Evolutionary conservation across 1,140 invertebrate species (phyloP).

Genomic region (Heliconius eleuchia): DNA sequence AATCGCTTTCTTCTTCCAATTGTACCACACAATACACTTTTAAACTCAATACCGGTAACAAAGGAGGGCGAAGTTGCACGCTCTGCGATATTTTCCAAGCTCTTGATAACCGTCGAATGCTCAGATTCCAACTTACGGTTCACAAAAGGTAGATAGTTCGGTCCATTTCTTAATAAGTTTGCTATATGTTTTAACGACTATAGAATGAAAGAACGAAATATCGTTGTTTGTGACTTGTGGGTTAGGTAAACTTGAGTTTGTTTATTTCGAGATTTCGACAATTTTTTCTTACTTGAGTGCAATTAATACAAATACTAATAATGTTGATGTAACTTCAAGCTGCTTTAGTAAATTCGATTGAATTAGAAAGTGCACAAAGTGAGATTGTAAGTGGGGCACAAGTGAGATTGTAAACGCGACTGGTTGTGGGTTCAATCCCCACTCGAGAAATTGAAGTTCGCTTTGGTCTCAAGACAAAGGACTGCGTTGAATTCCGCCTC

Average conservation of each 20-base stretch:
- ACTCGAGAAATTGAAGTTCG: too few species aligned
- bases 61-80: conserved; percentile 46
- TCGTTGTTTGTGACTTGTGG: not conserved
- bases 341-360: too few species aligned
- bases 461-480: too few species aligned
- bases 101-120: conserved; percentile 46
- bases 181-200: not conserved
- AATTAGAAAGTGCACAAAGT: too few species aligned
- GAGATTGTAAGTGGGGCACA: too few species aligned
- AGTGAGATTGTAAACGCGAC: too few species aligned
- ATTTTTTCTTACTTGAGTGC: too few species aligned
- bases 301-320: too few species aligned
- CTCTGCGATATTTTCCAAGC: conserved; percentile 48
- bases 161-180: conserved; percentile 24
- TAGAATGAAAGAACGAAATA: not conserved
- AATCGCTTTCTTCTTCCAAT: conserved; percentile 31
- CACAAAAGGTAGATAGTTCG: conserved; percentile 22
- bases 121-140: conserved; percentile 42
- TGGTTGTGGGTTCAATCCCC: too few species aligned
- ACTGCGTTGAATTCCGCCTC: too few species aligned
- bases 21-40: conserved; percentile 31
- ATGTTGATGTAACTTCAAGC: too few species aligned
- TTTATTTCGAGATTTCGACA: not conserved
- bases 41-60: conserved; percentile 46
- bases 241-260: not conserved